Evolutionary conservation across 1,140 invertebrate genomes (phyloP).

Genomic region (Tetranychus cinnabarinus): DNA sequence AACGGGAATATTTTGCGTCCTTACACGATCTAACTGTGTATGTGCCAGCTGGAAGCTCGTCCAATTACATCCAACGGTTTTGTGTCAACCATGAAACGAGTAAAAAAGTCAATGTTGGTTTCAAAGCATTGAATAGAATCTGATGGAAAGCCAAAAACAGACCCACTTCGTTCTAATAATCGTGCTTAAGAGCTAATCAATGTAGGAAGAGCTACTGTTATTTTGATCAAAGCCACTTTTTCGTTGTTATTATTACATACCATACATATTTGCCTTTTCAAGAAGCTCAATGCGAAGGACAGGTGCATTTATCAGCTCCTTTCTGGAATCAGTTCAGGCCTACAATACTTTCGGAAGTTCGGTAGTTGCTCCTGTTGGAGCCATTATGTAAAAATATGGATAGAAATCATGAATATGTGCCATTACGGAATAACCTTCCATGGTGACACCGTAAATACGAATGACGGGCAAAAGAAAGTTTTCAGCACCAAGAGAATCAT

Average conservation of each 20-base stretch:
- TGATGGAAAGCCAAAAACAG: background rate
- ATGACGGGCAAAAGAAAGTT: constrained; percentile 63
- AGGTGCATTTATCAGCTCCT: constrained; percentile 49
- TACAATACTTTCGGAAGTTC: constrained; percentile 48
- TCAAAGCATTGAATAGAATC: constrained; percentile 45
- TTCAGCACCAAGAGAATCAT: constrained; percentile 56
- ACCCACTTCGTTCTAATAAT: constrained; percentile 42
- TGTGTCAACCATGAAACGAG: constrained; percentile 93
- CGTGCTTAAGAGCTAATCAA: constrained; percentile 60
- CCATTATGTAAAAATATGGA: constrained; percentile 79
- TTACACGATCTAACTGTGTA: constrained; percentile 37
- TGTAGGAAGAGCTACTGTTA: constrained; percentile 60
- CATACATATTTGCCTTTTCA: constrained; percentile 60
- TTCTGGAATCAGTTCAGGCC: constrained; percentile 51
- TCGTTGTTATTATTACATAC: constrained; percentile 58
- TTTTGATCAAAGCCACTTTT: constrained; percentile 55
- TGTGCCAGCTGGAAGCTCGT: constrained; percentile 52
- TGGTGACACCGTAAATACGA: constrained; percentile 83
- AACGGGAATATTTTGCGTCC: constrained; percentile 31
- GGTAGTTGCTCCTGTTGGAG: constrained; percentile 43
- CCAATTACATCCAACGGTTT: constrained; percentile 91
- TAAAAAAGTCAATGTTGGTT: constrained; percentile 93
- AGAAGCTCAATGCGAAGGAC: constrained; percentile 62
- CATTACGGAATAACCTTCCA: constrained; percentile 74
- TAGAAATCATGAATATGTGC: constrained; percentile 90